Conservation (phyloP, 2,113 vertebrate genomes). For the Lucifuga dentata region DNA sequence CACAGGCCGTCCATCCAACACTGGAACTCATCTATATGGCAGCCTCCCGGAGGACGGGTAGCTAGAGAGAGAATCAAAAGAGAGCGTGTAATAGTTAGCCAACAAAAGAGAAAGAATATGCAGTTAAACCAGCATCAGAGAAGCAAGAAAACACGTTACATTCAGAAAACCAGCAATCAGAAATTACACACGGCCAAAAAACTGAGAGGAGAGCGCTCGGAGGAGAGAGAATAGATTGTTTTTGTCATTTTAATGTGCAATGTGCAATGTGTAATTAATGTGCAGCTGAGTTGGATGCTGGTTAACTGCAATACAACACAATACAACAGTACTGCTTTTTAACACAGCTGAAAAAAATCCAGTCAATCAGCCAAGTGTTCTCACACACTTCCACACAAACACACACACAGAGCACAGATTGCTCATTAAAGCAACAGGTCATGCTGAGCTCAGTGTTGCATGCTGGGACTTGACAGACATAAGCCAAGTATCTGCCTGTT, state of each 20-base stretch:
- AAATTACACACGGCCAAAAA: constrained; percentile 15
- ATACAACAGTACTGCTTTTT: constrained; percentile 56
- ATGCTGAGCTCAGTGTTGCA: constrained; percentile 57
- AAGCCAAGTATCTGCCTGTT: constrained; percentile 37
- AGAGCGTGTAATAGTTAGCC: neutral
- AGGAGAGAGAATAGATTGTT: constrained; percentile 23
- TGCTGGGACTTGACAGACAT: constrained; percentile 66
- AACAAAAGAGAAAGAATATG: constrained; percentile 1
- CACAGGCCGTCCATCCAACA: constrained; percentile 93
- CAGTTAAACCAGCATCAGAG: neutral
- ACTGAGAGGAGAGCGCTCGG: too few relatives aligned
- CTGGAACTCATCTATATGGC: constrained; percentile 95
- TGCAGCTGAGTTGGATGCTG: constrained; percentile 29
- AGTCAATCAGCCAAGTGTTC: constrained; percentile 37
- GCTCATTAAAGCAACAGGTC: constrained; percentile 76
- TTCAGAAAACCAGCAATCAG: too few relatives aligned
- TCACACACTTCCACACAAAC: neutral
- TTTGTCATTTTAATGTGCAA: too few relatives aligned
- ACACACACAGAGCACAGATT: constrained; percentile 41
- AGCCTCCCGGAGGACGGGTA: constrained; percentile 93
- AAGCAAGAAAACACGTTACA: neutral
- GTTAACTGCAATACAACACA: too few relatives aligned
- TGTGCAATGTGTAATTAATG: too few relatives aligned
- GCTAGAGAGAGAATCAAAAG: constrained; percentile 75
- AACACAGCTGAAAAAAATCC: constrained; percentile 70